These are phyloP conservation scores for Gryllus longicercus DNA, from an alignment of 2,888 invertebrate genomes.

Conservation along the genomic window DNA sequence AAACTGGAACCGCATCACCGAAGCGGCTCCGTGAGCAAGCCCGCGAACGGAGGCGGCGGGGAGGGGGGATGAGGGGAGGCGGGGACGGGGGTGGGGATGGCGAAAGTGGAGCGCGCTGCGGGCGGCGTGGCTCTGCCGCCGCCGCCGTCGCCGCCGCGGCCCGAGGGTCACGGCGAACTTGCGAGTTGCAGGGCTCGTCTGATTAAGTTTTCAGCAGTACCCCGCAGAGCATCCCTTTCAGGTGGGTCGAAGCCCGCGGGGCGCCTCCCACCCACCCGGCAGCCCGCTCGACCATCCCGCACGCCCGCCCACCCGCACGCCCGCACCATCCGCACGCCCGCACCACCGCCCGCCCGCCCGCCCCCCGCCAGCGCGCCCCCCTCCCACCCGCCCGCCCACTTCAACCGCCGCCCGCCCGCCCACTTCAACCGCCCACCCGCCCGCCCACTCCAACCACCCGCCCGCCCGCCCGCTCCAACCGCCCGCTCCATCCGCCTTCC, in stretches of 20 bases:
- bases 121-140: neutral
- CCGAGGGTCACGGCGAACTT: conserved; percentile 3
- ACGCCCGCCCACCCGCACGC: neutral
- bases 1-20: no score
- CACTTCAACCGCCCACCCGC: no score
- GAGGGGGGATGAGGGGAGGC: no score
- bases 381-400: no score
- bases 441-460: no score
- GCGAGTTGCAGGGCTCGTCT: neutral
- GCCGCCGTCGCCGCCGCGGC: neutral
- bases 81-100: no score
- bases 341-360: neutral
- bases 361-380: no score
- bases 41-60: no score
- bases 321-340: neutral
- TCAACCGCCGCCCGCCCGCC: no score
- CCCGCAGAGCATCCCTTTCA: neutral
- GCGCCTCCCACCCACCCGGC: neutral
- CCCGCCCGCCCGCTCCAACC: no score
- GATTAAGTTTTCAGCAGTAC: conserved; percentile 1
- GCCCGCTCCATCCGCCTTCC: no score
- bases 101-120: neutral
- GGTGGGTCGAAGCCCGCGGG: neutral
- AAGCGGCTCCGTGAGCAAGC: no score
- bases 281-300: neutral